Base-by-base conservation (phyloP, 2,113 vertebrate genomes). In the Epinephelus fuscoguttatus region DNA sequence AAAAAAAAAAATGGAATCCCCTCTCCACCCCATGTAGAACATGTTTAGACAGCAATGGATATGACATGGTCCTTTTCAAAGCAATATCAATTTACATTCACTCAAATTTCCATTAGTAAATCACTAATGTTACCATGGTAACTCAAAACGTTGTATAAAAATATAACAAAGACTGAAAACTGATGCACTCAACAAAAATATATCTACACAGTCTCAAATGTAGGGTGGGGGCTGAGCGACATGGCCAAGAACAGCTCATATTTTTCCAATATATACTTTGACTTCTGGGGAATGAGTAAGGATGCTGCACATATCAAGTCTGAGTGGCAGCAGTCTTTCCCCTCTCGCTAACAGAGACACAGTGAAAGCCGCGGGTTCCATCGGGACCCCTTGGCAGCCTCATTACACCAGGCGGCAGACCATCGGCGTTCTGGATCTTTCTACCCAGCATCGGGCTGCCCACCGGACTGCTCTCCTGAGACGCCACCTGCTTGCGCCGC, bases 341-440 rank as follows among this genome's bases (percentile, higher is more conserved):
- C 82, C 96, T 93, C 88, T 97, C 97, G 0, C 82, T 92, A 5
- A 92, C 68, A 0, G 84, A 49, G 45, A 93, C 85, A 0, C 84
- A 91, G 61, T 98, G 97, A 93, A 99, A 99, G 1, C 98, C 98
- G 2, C 96, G 96, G 2, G 97, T 98, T 62, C 98, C 95, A 27
- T 99, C 98, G 0, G 98, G 98, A 1, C 98, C 98, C 62, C 96
- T 95, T 2, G 98, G 98, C 63, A 97, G 94, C 80, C 98, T 93
- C 83, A 96, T 95, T 1, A 99, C 97, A 0, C 98, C 97, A 0
- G 96, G 96, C 0, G 97, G 97, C 0, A 98, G 94, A n/a, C 98
- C 96, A 0, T 97, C 97, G 0, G 97, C 96, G 0, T 95, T 96
- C 91, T 98, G 97, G 87, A 97, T 96, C 95, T 96, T 99, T 70